Evolutionary conservation across 2,797 vertebrate species (phyloP).

Genomic region (Anomalospiza imberbis): DNA sequence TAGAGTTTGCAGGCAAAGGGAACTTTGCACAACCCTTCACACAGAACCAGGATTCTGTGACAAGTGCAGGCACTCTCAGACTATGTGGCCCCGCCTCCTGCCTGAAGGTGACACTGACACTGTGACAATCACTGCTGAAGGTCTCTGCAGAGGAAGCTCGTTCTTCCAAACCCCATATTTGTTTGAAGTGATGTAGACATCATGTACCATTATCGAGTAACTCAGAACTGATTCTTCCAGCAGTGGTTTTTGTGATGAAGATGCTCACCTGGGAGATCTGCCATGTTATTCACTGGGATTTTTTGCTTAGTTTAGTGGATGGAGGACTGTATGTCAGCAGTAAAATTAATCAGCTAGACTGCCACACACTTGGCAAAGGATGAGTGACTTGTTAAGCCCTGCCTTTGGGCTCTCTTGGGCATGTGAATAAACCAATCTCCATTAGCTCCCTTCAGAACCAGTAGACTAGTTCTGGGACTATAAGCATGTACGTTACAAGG

Average conservation of each 20-base stretch:
- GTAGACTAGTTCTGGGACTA: background rate
- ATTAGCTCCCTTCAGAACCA: background rate
- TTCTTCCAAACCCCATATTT: background rate
- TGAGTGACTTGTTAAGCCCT: background rate
- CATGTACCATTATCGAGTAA: accelerated
- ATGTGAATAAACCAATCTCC: background rate
- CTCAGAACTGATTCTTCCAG: background rate
- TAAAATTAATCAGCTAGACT: background rate
- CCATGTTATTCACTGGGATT: background rate
- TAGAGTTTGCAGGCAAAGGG: background rate
- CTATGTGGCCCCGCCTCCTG: accelerated
- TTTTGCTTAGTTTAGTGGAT: background rate
- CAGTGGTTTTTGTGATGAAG: background rate
- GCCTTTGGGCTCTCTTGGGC: background rate
- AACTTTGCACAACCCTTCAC: background rate
- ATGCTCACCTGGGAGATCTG: background rate
- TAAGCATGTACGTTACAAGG: background rate
- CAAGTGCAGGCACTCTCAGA: background rate
- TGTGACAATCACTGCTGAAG: background rate
- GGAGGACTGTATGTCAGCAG: background rate
- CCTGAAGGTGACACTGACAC: background rate
- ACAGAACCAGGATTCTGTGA: background rate
- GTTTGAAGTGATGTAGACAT: background rate
- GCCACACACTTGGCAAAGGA: background rate
- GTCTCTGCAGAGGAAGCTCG: background rate